phyloP scores from a whole-genome alignment of 2,797 vertebrate genomes.

The Oreonectes daqikongensis region DNA sequence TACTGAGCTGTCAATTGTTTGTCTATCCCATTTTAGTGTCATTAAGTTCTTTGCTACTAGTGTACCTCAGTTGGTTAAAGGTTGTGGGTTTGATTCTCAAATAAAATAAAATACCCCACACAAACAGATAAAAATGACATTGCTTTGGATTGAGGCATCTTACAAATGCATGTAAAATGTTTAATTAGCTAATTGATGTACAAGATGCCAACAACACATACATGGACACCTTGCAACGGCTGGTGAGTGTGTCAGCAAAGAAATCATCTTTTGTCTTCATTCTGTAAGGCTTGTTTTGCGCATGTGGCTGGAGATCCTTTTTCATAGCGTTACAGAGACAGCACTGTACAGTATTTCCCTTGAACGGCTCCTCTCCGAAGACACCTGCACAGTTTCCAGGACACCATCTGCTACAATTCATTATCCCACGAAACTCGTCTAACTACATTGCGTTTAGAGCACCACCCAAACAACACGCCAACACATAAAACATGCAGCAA shows the following conservation, averaged over 20 bases:
- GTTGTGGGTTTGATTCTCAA: too few relatives aligned
- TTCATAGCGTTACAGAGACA: conserved; percentile 22
- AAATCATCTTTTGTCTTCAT: not conserved
- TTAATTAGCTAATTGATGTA: not conserved
- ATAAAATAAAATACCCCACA: too few relatives aligned
- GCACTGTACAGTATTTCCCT: conserved; percentile 2
- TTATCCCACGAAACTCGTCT: not conserved
- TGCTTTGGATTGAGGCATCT: too few relatives aligned
- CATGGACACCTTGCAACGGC: not conserved
- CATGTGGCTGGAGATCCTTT: conserved; percentile 10
- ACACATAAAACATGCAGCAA: not conserved
- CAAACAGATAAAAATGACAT: too few relatives aligned
- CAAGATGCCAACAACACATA: not conserved
- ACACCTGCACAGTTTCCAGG: conserved; percentile 4
- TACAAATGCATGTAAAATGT: too few relatives aligned
- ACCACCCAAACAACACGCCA: conserved; percentile 1
- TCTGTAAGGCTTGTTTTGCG: not conserved
- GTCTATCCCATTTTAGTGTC: too few relatives aligned
- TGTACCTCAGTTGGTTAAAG: too few relatives aligned
- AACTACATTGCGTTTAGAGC: conserved; percentile 16
- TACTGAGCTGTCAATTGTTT: too few relatives aligned
- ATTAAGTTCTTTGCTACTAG: too few relatives aligned
- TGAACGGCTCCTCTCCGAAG: conserved; percentile 22
- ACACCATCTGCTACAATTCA: conserved; percentile 40
- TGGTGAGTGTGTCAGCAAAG: not conserved